Evolutionary conservation across 2,113 vertebrate genomes (phyloP).

Genomic region (Osmerus mordax): DNA sequence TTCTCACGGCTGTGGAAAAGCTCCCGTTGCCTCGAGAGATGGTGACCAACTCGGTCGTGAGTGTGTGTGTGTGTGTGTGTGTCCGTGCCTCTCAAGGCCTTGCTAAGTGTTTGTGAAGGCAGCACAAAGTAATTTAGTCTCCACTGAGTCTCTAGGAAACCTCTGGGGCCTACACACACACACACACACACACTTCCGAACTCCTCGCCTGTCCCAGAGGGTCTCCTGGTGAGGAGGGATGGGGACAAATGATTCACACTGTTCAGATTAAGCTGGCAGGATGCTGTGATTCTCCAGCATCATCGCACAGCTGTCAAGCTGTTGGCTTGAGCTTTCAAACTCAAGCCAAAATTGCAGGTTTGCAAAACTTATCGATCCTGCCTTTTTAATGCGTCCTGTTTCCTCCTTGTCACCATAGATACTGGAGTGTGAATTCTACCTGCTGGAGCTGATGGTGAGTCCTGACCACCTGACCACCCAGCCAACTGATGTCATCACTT

Average conservation of each 20-base stretch:
- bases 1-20: constrained; percentile 51
- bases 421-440: constrained; percentile 99
- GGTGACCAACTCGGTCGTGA: background rate
- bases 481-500: background rate
- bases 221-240: constrained; percentile 5
- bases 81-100: constrained; percentile 24
- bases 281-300: constrained; percentile 5
- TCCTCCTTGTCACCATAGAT: constrained; percentile 72
- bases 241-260: constrained; percentile 33
- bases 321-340: background rate
- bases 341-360: no score
- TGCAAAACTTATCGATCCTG: no score
- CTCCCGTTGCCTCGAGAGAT: constrained; percentile 32
- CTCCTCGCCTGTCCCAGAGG: constrained; percentile 39
- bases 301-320: background rate
- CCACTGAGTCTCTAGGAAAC: constrained; percentile 21
- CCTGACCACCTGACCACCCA: background rate
- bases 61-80: background rate
- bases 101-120: constrained; percentile 43
- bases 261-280: constrained; percentile 18
- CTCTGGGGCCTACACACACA: background rate
- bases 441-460: constrained; percentile 97
- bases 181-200: constrained; percentile 10
- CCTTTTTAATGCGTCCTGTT: background rate
- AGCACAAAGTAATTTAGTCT: constrained; percentile 13